Base-by-base conservation (phyloP, 2,113 vertebrate genomes). In the Triplophysa dalaica region DNA sequence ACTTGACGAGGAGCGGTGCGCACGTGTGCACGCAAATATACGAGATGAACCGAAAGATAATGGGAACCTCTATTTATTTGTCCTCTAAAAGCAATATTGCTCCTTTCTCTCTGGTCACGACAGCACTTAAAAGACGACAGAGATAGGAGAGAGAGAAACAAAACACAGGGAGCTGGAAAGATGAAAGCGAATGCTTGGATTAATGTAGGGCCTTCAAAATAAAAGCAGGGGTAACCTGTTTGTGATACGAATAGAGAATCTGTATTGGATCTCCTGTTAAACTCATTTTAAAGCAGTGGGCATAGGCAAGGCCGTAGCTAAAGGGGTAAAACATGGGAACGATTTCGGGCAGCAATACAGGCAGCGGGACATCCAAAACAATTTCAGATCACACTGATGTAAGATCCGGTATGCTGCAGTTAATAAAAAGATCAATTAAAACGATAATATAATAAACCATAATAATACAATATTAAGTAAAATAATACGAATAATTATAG, bases 121-220 rank as follows among this genome's bases (percentile, higher is more conserved):
- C 38, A 62, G 73, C 73, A 62, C 73, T 75, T 75, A 48, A 75
- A 65, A 65, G 17, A 65, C 7, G 43, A 83, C 83, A 79, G 84
- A 85, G 82, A 81, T 61, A 84, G 50, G 62, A 83, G 60, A 63
- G 38, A 61, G 56, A 67, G 70, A 84, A 81, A 64, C 69, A 85
- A 80, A 76, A 58, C 72, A 84, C 75, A 75, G 21, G 69, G 48
- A 85, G 75, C 48, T 69, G 64, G 19, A 70, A 75, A 79, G 70
- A 73, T 66, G 63, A 72, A 64, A 76, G 50, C 48, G 65, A 61
- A 56, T 54, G 63, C 58, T 69, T 13, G 50, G 70, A 70, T 67
- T 78, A 69, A 60, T 75, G 70, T 19, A 54, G 45, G 75, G 72
- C 87, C 83, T 84, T 82, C 83, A 86, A 56, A 21, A 82, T 50